A percentile compares a stretch with the other conserved stretches of the same genome.
These are phyloP conservation scores for Cynopterus brachyotis DNA, from an alignment of 2,113 vertebrate species.

Conservation along the genomic window DNA sequence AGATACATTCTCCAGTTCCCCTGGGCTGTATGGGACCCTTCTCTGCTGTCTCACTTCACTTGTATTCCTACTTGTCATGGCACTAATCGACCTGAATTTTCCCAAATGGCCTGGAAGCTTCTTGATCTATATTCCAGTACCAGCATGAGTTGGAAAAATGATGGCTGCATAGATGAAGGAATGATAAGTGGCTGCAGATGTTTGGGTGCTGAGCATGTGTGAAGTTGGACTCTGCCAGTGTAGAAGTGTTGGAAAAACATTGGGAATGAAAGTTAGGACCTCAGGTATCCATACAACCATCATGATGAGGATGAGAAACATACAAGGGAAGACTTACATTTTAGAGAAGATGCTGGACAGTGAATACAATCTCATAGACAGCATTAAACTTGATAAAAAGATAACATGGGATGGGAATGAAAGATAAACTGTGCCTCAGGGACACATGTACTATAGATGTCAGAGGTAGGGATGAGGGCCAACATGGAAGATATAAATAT, in stretches of 20 bases:
- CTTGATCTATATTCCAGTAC: background rate
- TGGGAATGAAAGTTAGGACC: background rate
- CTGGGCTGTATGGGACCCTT: background rate
- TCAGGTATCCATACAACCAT: background rate
- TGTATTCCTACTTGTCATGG: background rate
- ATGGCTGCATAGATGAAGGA: background rate
- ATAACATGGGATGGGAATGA: background rate
- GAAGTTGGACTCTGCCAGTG: background rate
- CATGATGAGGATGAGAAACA: background rate
- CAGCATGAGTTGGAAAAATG: background rate
- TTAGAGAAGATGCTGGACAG: background rate
- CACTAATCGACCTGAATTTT: background rate
- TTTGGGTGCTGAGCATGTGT: background rate
- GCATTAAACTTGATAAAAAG: background rate
- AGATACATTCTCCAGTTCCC: background rate
- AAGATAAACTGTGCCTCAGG: background rate
- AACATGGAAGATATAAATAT: background rate
- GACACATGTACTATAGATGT: background rate
- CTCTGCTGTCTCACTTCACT: background rate
- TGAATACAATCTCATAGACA: background rate
- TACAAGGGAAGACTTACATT: background rate
- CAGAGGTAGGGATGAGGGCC: background rate
- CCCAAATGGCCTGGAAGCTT: background rate
- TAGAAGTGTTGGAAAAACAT: background rate
- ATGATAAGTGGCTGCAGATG: background rate